Conservation (phyloP, 2,113 vertebrate genomes). For the Neoarius graeffei region DNA sequence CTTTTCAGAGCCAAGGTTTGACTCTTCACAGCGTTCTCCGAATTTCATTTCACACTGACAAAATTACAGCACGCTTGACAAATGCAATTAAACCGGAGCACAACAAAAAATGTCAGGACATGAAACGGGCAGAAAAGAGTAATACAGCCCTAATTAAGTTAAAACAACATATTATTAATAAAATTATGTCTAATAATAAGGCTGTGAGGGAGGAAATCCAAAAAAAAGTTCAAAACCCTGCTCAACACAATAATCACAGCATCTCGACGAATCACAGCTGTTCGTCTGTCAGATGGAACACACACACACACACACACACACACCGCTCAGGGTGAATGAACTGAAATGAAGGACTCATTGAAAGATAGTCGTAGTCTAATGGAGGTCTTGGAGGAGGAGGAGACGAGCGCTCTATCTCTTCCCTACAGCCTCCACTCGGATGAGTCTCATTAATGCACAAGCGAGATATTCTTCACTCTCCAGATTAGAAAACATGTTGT, state of each 20-base stretch:
- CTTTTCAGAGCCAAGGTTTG: neutral
- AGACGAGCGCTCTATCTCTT: slow-evolving; percentile 45
- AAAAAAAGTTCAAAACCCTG: neutral
- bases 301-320: neutral
- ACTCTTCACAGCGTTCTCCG: too few species aligned
- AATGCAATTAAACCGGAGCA: slow-evolving; percentile 10
- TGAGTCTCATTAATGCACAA: slow-evolving; percentile 53
- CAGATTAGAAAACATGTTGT: slow-evolving; percentile 38
- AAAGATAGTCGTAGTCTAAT: slow-evolving; percentile 26
- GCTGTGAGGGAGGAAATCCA: neutral
- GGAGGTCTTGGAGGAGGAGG: slow-evolving; percentile 3
- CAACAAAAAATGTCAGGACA: slow-evolving; percentile 7
- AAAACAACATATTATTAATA: neutral
- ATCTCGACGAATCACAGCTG: neutral
- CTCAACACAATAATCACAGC: neutral
- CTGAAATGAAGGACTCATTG: slow-evolving; percentile 44
- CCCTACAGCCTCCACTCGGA: slow-evolving; percentile 44
- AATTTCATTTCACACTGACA: neutral
- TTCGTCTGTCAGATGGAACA: neutral
- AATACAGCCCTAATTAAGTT: neutral
- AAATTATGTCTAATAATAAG: neutral
- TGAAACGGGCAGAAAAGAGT: neutral
- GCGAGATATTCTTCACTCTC: slow-evolving; percentile 42
- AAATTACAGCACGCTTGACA: neutral
- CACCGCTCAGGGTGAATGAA: slow-evolving; percentile 26